Evolutionary conservation across 2,113 vertebrate genomes (phyloP).

Genomic region (Lethenteron camtschaticum): DNA sequence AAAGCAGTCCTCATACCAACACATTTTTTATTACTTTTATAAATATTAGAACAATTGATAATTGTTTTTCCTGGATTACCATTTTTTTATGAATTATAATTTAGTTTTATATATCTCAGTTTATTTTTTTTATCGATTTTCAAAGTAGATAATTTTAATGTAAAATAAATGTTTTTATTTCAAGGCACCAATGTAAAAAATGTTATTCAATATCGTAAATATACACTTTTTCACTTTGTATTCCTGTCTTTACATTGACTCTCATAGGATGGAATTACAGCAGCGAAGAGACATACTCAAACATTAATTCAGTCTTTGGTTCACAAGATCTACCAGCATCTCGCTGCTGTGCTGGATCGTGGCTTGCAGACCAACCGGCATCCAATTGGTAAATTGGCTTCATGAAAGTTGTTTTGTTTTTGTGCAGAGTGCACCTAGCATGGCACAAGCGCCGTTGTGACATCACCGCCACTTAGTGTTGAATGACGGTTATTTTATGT

Average conservation of each 20-base stretch:
- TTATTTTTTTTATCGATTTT: no score
- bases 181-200: no score
- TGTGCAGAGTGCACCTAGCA: background rate
- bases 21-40: no score
- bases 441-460: background rate
- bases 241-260: background rate
- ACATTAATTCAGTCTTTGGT: slow-evolving; percentile 80
- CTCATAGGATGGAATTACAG: slow-evolving; percentile 62
- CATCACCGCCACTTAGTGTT: background rate
- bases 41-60: no score
- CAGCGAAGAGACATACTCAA: slow-evolving; percentile 69
- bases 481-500: background rate
- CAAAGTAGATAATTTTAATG: no score
- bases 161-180: no score
- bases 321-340: slow-evolving; percentile 90
- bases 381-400: slow-evolving; percentile 45
- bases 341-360: slow-evolving; percentile 67
- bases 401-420: background rate
- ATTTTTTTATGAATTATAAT: no score
- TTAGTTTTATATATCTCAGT: no score
- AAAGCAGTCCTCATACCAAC: no score
- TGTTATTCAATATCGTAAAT: no score
- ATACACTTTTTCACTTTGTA: slow-evolving; percentile 1
- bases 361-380: slow-evolving; percentile 83
- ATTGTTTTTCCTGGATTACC: no score